Conservation (phyloP, 2,113 vertebrate species). For the Diadophis punctatus region DNA sequence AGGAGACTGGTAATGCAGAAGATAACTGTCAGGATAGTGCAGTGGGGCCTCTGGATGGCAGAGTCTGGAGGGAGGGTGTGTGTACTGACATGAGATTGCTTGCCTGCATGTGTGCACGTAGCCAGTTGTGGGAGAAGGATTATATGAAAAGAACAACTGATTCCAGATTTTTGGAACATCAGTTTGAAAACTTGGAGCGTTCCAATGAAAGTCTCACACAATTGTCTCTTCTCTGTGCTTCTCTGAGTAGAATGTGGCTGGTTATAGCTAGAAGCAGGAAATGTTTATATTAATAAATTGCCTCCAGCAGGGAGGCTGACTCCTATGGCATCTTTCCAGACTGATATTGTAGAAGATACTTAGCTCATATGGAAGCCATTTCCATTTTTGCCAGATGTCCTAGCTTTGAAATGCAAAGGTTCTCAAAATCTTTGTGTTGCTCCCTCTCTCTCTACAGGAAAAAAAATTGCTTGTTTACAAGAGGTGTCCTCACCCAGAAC, state of each 20-base stretch:
- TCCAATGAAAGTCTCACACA: neutral
- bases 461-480: neutral
- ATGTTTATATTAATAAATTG: neutral
- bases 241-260: neutral
- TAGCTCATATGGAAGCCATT: constrained; percentile 5
- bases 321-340: neutral
- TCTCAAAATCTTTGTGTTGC: neutral
- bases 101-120: neutral
- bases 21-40: neutral
- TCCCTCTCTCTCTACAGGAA: neutral
- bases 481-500: neutral
- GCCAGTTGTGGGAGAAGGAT: neutral
- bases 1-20: neutral
- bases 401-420: neutral
- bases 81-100: neutral
- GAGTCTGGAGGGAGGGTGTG: neutral
- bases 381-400: neutral
- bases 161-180: constrained; percentile 16
- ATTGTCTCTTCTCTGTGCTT: neutral
- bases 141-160: neutral
- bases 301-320: neutral
- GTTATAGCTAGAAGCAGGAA: neutral
- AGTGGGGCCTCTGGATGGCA: neutral
- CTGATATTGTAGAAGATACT: neutral
- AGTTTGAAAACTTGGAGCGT: neutral